A percentile compares a stretch with the other conserved stretches of the same genome.
Evolutionary conservation across 2,888 invertebrate genomes (phyloP).

Genomic region (Cancer borealis): DNA sequence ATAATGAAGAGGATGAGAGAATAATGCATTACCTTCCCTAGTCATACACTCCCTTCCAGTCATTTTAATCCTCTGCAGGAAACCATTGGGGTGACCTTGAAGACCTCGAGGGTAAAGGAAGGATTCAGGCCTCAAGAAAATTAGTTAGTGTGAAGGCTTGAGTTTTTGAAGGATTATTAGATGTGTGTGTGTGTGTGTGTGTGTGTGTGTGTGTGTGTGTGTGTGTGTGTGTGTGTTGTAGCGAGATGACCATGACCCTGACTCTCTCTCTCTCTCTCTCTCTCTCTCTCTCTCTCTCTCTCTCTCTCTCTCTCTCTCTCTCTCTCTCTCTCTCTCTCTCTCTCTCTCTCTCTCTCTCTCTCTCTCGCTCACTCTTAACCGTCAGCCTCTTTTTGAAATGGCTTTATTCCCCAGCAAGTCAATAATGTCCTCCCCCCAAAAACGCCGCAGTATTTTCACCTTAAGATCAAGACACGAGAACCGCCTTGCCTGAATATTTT

Average conservation of each 20-base stretch:
- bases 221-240: too few species aligned
- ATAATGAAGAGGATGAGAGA: not conserved
- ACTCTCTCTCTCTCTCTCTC: slow-evolving; percentile 29
- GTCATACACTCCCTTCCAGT: not conserved
- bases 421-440: not conserved
- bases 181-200: too few species aligned
- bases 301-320: slow-evolving; percentile 24
- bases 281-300: slow-evolving; percentile 40
- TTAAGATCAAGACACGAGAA: not conserved
- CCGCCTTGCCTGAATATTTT: not conserved
- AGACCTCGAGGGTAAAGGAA: not conserved
- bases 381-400: not conserved
- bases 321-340: slow-evolving; percentile 33
- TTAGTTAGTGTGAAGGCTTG: not conserved
- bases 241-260: not conserved
- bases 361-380: not conserved
- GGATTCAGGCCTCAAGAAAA: not conserved
- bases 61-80: not conserved
- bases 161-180: not conserved
- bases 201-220: too few species aligned
- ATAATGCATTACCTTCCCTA: not conserved
- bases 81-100: not conserved
- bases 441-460: not conserved
- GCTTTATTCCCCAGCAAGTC: not conserved
- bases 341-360: not conserved